phyloP scores from a whole-genome alignment of 2,113 vertebrate species.

The Datnioides undecimradiatus region DNA sequence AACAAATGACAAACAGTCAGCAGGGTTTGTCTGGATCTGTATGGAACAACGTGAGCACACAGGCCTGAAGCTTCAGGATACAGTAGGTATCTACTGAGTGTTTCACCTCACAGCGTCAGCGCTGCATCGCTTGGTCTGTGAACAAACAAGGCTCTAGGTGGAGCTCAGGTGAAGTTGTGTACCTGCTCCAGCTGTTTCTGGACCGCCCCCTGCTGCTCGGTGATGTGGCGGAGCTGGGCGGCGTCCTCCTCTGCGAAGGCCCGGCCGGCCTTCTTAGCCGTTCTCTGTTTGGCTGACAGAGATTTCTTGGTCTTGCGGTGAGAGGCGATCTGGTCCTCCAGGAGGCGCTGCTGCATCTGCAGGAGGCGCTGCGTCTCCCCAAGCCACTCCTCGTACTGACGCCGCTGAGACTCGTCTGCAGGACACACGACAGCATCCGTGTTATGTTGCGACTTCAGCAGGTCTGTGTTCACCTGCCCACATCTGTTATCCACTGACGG shows the following conservation, averaged over 20 bases:
- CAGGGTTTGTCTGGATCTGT: too few relatives aligned
- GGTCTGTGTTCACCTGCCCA: too few relatives aligned
- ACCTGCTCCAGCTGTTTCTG: constrained; percentile 99
- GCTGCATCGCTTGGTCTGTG: too few relatives aligned
- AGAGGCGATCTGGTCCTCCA: constrained; percentile 94
- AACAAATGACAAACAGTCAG: too few relatives aligned
- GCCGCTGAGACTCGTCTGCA: constrained; percentile 92
- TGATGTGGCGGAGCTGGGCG: constrained; percentile 91
- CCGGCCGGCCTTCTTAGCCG: constrained; percentile 93
- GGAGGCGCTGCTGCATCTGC: constrained; percentile 98
- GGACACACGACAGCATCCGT: neutral
- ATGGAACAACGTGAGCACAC: too few relatives aligned
- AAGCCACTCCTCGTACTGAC: constrained; percentile 97
- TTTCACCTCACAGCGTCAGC: too few relatives aligned
- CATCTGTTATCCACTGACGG: too few relatives aligned
- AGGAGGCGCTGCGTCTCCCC: constrained; percentile 96
- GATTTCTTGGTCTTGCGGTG: constrained; percentile 97
- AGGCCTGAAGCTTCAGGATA: too few relatives aligned
- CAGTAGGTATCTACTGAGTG: too few relatives aligned
- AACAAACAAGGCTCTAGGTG: too few relatives aligned
- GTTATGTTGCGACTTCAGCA: too few relatives aligned
- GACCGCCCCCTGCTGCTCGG: constrained; percentile 94
- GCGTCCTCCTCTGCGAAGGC: constrained; percentile 94
- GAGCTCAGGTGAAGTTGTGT: neutral
- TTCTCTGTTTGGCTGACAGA: constrained; percentile 95